Percentiles rank a stretch among this genome's conserved stretches.
phyloP scores from a whole-genome alignment of 2,888 invertebrate species.

The Cheilosia urbana region DNA sequence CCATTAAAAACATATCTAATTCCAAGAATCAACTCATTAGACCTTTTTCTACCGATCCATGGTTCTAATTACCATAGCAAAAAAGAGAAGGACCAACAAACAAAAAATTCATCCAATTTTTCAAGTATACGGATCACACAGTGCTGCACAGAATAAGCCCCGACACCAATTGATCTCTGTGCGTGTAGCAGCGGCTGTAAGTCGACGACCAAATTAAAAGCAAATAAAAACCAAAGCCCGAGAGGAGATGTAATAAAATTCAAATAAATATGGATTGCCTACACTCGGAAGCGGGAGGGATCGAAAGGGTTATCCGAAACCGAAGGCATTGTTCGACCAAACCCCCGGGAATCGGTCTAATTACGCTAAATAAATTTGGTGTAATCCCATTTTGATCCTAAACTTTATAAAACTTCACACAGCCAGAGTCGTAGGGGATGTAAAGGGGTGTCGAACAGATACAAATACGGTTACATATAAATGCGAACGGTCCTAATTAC shows the following conservation, averaged over 20 bases:
- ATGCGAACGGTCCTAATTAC: conserved; percentile 72
- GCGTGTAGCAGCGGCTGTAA: conserved; percentile 6
- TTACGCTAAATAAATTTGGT: conserved; percentile 74
- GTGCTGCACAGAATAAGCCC: conserved; percentile 39
- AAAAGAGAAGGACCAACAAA: conserved; percentile 1
- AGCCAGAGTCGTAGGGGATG: neutral
- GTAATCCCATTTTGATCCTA: conserved; percentile 75
- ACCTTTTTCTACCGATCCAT: conserved; percentile 55
- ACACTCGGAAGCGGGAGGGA: conserved; percentile 1
- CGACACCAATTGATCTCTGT: conserved; percentile 72
- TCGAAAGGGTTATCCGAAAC: conserved; percentile 7
- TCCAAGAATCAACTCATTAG: conserved; percentile 72
- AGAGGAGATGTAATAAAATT: conserved; percentile 69
- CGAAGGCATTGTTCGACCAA: conserved; percentile 25
- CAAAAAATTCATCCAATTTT: conserved; percentile 62
- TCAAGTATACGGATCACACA: conserved; percentile 43
- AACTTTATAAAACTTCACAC: conserved; percentile 70
- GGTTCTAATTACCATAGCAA: conserved; percentile 50
- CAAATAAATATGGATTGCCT: conserved; percentile 60
- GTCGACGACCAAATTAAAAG: conserved; percentile 57
- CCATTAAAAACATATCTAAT: conserved; percentile 70
- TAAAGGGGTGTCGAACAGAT: neutral
- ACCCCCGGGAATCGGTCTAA: conserved; percentile 69
- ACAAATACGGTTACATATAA: conserved; percentile 55
- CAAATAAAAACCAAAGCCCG: conserved; percentile 64